Percentiles rank a stretch among this genome's conserved stretches.
These are phyloP conservation scores for Sinocyclocheilus maitianheensis DNA, from an alignment of 2,113 vertebrate species.

Conservation along the genomic window DNA sequence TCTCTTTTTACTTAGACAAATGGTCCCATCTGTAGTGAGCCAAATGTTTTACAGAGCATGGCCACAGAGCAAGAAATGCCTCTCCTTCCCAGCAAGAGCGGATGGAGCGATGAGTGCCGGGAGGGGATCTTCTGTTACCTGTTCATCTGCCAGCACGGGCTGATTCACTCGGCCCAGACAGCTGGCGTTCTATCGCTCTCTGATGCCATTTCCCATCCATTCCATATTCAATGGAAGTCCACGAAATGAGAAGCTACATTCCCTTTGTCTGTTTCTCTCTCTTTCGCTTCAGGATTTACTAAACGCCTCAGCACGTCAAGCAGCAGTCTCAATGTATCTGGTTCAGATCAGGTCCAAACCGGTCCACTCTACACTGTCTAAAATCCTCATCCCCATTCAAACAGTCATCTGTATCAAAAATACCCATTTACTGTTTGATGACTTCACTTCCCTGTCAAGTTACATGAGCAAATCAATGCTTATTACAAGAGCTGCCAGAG, in stretches of 20 bases:
- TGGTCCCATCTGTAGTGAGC: background rate
- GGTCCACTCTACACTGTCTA: background rate
- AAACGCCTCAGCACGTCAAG: background rate
- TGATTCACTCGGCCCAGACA: background rate
- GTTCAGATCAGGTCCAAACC: background rate
- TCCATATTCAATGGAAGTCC: background rate
- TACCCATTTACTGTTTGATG: conserved; percentile 7
- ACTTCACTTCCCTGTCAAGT: conserved; percentile 15
- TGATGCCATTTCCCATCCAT: background rate
- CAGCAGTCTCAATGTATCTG: background rate
- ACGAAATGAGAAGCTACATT: background rate
- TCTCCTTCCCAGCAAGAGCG: conserved; percentile 14
- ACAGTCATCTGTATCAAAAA: conserved; percentile 18
- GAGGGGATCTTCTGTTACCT: conserved; percentile 41
- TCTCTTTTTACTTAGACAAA: conserved; percentile 9
- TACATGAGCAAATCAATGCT: conserved; percentile 19
- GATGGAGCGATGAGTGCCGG: conserved; percentile 8
- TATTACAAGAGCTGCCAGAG: background rate
- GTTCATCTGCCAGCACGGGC: conserved; percentile 34
- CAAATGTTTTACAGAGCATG: conserved; percentile 38
- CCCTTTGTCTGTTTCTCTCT: conserved; percentile 1
- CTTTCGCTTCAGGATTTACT: background rate
- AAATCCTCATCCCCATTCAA: background rate
- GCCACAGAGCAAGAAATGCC: background rate
- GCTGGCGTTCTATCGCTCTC: conserved; percentile 30